Base-by-base conservation (phyloP, 2,113 vertebrate genomes). In the Condylura cristata region DNA sequence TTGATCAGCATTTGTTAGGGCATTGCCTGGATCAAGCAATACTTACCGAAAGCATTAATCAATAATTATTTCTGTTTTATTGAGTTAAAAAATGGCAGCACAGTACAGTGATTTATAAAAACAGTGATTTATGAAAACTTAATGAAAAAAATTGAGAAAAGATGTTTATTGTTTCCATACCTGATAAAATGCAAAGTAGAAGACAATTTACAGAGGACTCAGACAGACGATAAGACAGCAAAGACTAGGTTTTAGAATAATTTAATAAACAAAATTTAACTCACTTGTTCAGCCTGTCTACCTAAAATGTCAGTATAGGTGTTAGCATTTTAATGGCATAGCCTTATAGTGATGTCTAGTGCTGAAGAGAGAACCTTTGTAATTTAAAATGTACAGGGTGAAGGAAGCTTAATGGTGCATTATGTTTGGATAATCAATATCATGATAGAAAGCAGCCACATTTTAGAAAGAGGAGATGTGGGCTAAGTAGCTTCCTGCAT, bases 271-370 rank as follows among this genome's bases (percentile, higher is more conserved):
- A 60, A 13, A 70, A 78, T 53, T 80, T 4, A 41, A 22, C 20
- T 72, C 26, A 95, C 34, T 56, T 56, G 24, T 32, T 82, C 48
- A 81, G 12, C 32, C 53, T 76, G 0, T 85, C 76, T 56, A 34
- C 61, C 8, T 12, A 44, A 94, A 56, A 61, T 70, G 9, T 85
- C 61, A 60, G 5, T 53, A 8, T 22, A 32, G 58, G 2, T 60
- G 17, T 93, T 51, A 56, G 88, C 11, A 60, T 94, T 70, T 89
- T 91, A 84, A 89, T 86, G n/a, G 24, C 20, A 90, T 60, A 63
- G 41, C 41, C 87, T 95, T 44, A 79, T 46, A 48, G 12, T 46
- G 46, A 56, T 79, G 58, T 39, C 48, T 28, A 82, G 34, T 9
- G 66, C 41, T 90, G 71, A 84, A 79, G 80, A 93, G 56, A 48